These are phyloP conservation scores for Paragorgia papillata DNA, from an alignment of 92 coral and sea anemone species.

Conservation along the genomic window DNA sequence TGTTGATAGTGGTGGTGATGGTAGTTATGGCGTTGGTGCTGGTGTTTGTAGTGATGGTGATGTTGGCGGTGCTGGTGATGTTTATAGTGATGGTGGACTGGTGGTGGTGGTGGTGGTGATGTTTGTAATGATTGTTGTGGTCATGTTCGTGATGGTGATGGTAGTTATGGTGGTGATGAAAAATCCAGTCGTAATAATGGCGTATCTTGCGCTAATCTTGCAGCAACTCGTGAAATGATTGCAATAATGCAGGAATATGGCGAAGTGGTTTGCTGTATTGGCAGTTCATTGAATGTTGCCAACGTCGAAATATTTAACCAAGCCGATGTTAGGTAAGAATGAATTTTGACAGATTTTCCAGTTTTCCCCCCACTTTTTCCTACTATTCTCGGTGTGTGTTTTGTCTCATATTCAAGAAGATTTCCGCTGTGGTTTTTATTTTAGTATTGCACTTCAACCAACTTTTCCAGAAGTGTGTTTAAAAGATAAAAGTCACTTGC, in stretches of 20 bases:
- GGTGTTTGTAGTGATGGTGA: too few species aligned
- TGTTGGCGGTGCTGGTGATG: too few species aligned
- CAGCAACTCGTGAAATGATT: conserved; percentile 94
- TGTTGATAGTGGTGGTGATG: too few species aligned
- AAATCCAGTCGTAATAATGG: too few species aligned
- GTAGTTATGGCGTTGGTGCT: too few species aligned
- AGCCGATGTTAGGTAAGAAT: conserved; percentile 83
- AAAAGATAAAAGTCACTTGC: conserved; percentile 81
- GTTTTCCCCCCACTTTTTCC: too few species aligned
- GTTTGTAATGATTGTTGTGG: too few species aligned
- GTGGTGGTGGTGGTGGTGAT: too few species aligned
- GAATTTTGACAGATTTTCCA: not conserved
- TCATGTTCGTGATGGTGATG: too few species aligned
- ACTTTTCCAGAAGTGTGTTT: conserved; percentile 92
- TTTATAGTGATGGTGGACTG: too few species aligned
- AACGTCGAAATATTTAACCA: conserved; percentile 86
- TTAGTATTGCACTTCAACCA: conserved; percentile 90
- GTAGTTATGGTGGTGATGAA: too few species aligned
- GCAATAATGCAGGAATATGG: conserved; percentile 96
- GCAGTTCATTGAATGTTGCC: conserved; percentile 84
- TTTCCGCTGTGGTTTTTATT: conserved; percentile 1
- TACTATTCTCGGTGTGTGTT: too few species aligned
- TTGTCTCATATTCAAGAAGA: not conserved
- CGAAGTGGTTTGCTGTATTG: conserved; percentile 94
- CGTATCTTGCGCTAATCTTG: not conserved